Evolutionary conservation across 2,888 invertebrate genomes (phyloP), one percentile per base, ranked within the genome.

Genomic region (Andrena haemorrhoa): DNA sequence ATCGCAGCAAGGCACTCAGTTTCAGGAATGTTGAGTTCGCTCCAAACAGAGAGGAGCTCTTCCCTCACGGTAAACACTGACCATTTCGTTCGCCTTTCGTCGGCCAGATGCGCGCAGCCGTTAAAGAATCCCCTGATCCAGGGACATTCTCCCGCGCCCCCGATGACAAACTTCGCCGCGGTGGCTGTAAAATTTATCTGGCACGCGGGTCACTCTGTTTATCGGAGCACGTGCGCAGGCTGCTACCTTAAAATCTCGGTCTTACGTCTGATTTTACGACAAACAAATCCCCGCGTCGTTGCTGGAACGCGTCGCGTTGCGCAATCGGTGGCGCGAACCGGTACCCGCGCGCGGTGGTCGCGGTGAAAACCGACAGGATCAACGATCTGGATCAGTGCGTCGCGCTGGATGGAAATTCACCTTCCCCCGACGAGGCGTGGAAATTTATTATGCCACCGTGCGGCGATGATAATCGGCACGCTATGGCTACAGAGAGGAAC

Each of bases 101-200:
- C 71, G 64, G 29, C 64, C 75, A 71, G 61, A 71, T 41, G 49
- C 41, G 66, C 29, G 41, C 53, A 58, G 72, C 86, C 80, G 72
- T 65, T 79, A 77, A 83, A 79, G 51, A 61, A 63, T 63, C 70
- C 23, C 20, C 23, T 16, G 53, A 58, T 58, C 63, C 65, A 70
- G 75, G 49, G 49, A 49, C 61, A 71, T 84, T 66, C 79, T 53
- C 20, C 35, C 56, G 51, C 51, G 65, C 23, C 58, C n/a, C 4
- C 53, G 12, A 26, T 64, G 10, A 20, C 35, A 4, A 26, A 58
- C 29, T 64, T 41, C 65, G 49, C 10, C 33, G 5, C n/a, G 7
- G 10, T 16, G 66, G 41, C 31, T 75, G 77, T 84, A 86, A 87
- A 87, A 81, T 68, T 84, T 66, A 85, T 83, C 79, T 78, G 83